Percentiles rank a stretch among this genome's conserved stretches.
Evolutionary conservation across 1,140 invertebrate genomes (phyloP).

Genomic region (Anastatus disparis): DNA sequence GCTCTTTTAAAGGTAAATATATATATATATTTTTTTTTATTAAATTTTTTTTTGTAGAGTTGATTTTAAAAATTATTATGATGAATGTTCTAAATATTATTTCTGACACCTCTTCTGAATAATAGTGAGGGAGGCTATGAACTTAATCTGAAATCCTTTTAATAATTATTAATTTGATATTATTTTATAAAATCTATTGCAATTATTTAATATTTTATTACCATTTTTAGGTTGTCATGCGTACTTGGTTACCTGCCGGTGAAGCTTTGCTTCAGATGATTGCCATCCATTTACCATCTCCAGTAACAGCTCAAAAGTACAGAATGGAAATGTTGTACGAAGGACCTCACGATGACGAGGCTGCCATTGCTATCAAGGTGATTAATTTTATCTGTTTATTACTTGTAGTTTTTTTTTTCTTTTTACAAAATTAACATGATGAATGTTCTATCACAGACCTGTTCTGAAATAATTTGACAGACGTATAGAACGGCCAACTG

Average conservation of each 20-base stretch:
- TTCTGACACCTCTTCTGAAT: slow-evolving; percentile 66
- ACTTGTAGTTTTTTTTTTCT: not conserved
- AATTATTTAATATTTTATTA: not conserved
- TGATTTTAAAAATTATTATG: slow-evolving; percentile 44
- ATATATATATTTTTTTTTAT: not conserved
- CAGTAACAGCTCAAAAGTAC: slow-evolving; percentile 98
- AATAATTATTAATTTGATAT: slow-evolving; percentile 7
- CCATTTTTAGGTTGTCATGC: slow-evolving; percentile 87
- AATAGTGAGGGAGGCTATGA: slow-evolving; percentile 52
- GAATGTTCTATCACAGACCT: slow-evolving; percentile 64
- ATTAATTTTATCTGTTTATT: slow-evolving; percentile 19
- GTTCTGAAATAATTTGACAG: slow-evolving; percentile 59
- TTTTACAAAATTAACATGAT: slow-evolving; percentile 49
- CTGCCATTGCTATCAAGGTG: slow-evolving; percentile 88
- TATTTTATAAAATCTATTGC: slow-evolving; percentile 6
- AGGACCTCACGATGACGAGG: slow-evolving; percentile 97
- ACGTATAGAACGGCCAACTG: slow-evolving; percentile 58
- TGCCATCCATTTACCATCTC: slow-evolving; percentile 98
- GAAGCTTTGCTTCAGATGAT: slow-evolving; percentile 99
- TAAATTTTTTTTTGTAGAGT: no score
- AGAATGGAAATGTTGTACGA: slow-evolving; percentile 99
- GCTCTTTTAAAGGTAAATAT: slow-evolving; percentile 79
- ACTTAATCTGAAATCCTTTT: slow-evolving; percentile 44
- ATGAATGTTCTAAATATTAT: slow-evolving; percentile 57
- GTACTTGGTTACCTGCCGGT: slow-evolving; percentile 98